Evolutionary conservation across 2,113 vertebrate species (phyloP).

Genomic region (Accipiter cooperii): DNA sequence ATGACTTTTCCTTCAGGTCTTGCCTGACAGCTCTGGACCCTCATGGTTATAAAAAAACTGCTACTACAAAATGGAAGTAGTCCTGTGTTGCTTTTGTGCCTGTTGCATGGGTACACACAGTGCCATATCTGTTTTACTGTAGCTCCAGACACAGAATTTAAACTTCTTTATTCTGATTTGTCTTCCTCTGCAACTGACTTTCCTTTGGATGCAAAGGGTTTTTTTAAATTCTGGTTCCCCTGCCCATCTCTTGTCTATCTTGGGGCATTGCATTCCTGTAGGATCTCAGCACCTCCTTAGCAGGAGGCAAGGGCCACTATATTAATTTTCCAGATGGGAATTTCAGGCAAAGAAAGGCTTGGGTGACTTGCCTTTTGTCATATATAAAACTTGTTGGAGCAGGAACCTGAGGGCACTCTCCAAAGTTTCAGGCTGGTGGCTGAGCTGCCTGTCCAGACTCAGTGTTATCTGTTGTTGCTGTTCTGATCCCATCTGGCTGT

Average conservation of each 20-base stretch:
- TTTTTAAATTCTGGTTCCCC: neutral
- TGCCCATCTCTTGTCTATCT: neutral
- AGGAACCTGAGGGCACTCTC: neutral
- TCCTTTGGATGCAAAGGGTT: neutral
- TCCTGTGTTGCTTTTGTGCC: neutral
- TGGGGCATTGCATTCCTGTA: neutral
- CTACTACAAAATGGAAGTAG: neutral
- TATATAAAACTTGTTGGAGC: neutral
- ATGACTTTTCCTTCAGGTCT: neutral
- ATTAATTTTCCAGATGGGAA: neutral
- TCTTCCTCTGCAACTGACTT: neutral
- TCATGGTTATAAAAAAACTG: neutral
- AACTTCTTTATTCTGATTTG: neutral
- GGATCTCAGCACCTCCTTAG: neutral
- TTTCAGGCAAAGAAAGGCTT: neutral
- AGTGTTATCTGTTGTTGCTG: neutral
- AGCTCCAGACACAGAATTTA: neutral
- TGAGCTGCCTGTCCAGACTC: neutral
- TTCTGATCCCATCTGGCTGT: constrained; percentile 32
- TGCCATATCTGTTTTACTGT: neutral
- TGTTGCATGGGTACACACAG: neutral
- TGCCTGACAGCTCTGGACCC: neutral
- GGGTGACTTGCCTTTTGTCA: neutral
- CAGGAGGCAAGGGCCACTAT: neutral
- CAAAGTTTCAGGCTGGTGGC: neutral